A percentile compares a stretch with the other conserved stretches of the same genome.
Conservation (phyloP, 2,888 invertebrate genomes). For the Acleris holmiana region DNA sequence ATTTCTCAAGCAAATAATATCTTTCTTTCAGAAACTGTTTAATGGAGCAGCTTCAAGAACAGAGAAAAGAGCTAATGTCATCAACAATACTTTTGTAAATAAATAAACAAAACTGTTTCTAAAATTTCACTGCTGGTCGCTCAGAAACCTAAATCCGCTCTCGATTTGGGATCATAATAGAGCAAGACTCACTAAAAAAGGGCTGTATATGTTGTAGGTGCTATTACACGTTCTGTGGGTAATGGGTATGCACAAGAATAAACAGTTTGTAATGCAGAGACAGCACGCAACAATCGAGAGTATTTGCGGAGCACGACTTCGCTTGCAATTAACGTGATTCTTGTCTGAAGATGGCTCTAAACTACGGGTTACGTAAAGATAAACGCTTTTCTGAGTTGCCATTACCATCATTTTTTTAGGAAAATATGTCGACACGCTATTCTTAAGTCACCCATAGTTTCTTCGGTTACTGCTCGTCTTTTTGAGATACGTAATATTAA, state of each 20-base stretch:
- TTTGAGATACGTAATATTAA: no score
- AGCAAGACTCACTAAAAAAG: no score
- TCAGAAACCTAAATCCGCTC: no score
- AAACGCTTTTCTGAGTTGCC: not conserved
- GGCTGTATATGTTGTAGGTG: not conserved
- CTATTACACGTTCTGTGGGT: not conserved
- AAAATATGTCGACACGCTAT: not conserved
- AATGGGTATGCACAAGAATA: not conserved
- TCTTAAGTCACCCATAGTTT: no score
- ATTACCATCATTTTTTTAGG: not conserved
- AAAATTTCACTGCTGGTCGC: no score
- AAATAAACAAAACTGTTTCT: no score
- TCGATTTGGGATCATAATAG: no score
- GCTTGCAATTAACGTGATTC: slow-evolving; percentile 24
- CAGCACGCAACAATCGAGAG: slow-evolving; percentile 35
- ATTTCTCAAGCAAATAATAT: slow-evolving; percentile 23
- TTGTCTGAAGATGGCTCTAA: slow-evolving; percentile 23
- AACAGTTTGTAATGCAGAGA: slow-evolving; percentile 17
- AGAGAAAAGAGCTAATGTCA: no score
- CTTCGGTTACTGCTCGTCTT: no score
- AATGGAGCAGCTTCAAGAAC: no score
- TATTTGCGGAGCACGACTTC: slow-evolving; percentile 28
- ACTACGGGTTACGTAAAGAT: slow-evolving; percentile 12
- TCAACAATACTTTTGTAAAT: no score
- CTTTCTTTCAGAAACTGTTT: slow-evolving; percentile 8